These are phyloP conservation scores for Maniola hyperantus DNA, from an alignment of 2,888 invertebrate species.

Conservation along the genomic window DNA sequence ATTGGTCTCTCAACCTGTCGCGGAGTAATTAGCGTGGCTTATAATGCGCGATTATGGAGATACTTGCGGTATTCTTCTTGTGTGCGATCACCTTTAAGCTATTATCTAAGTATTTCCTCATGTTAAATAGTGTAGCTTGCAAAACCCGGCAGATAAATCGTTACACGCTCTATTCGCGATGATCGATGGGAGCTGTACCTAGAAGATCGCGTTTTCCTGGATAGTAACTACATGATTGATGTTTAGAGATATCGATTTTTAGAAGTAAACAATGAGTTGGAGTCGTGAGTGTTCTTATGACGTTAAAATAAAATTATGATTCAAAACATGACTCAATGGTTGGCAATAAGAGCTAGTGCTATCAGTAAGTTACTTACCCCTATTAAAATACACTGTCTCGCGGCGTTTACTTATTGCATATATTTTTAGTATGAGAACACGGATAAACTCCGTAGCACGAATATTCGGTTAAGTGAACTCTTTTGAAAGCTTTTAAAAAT, in stretches of 20 bases:
- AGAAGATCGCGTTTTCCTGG: constrained; percentile 24
- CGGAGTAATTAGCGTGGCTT: too few species aligned
- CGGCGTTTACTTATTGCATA: constrained; percentile 3
- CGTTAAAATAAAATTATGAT: not conserved
- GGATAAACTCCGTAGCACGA: not conserved
- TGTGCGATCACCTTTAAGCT: not conserved
- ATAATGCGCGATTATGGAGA: not conserved
- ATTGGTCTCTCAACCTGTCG: too few species aligned
- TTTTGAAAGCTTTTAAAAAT: not conserved
- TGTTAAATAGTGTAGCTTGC: not conserved
- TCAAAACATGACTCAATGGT: constrained; percentile 15
- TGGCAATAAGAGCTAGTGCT: not conserved
- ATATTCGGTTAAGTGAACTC: not conserved
- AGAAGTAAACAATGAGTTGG: constrained; percentile 16
- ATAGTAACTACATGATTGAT: constrained; percentile 28
- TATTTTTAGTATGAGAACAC: not conserved
- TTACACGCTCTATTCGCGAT: constrained; percentile 19
- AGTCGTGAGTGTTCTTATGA: constrained; percentile 7
- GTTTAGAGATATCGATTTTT: constrained; percentile 19
- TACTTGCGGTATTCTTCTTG: not conserved
- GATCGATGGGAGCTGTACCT: constrained; percentile 25
- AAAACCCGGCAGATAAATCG: constrained; percentile 20
- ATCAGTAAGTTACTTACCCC: not conserved
- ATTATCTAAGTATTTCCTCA: not conserved
- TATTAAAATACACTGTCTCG: constrained; percentile 8